phyloP scores from a whole-genome alignment of 2,113 vertebrate genomes.

The Jaculus jaculus region DNA sequence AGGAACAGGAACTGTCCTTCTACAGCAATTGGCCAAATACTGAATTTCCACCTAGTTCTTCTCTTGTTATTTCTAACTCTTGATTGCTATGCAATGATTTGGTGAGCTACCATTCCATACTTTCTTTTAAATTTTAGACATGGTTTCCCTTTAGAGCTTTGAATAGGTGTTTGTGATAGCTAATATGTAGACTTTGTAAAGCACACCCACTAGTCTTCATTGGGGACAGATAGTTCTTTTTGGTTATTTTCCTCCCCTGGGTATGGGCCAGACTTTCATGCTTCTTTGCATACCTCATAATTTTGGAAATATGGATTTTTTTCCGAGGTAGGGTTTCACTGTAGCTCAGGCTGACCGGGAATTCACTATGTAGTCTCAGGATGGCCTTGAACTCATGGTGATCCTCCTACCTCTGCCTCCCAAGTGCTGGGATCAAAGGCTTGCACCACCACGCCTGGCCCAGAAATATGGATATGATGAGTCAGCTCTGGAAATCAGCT shows the following conservation, averaged over 20 bases:
- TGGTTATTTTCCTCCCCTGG: background rate
- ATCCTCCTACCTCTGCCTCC: too few species aligned
- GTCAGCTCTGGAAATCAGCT: background rate
- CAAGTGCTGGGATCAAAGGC: too few species aligned
- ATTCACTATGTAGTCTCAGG: too few species aligned
- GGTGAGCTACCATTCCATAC: background rate
- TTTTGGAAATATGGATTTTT: slow-evolving; percentile 16
- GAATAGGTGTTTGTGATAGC: background rate
- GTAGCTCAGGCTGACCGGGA: too few species aligned
- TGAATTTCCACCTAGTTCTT: slow-evolving; percentile 23
- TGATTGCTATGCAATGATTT: background rate
- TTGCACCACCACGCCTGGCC: too few species aligned
- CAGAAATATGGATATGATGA: background rate
- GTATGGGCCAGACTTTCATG: background rate
- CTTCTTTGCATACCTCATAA: background rate
- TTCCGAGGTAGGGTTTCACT: too few species aligned
- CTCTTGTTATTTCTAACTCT: slow-evolving; percentile 11
- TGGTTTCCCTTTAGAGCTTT: background rate
- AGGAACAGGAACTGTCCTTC: background rate
- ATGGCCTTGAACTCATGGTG: too few species aligned
- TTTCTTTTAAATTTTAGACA: slow-evolving; percentile 7
- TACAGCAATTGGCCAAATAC: background rate
- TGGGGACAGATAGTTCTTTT: background rate
- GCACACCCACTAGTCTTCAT: background rate
- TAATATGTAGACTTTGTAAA: background rate